Base-by-base conservation (phyloP, 2,888 invertebrate species). In the Drosophila nigricruria region DNA sequence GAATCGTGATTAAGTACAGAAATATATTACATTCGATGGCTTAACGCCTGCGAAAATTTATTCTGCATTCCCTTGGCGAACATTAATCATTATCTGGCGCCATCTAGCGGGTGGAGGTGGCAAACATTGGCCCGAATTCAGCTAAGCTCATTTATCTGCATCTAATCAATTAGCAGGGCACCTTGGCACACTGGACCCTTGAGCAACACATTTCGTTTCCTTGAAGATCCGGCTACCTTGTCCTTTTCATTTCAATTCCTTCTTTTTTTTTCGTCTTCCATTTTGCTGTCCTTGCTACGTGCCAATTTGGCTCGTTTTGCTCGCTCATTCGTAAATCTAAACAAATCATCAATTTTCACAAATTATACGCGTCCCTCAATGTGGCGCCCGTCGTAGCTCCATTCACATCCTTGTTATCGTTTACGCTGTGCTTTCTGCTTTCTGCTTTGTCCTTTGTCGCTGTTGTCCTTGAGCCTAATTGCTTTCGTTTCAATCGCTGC, bases 331-430 rank as follows among this genome's bases (percentile, higher is more conserved):
- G 89, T 89, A 86, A 88, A 82, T 88, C 90, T 81, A 89, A 89
- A 87, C 86, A 87, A 87, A 89, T 89, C 86, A 88, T 88, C 90
- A 89, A 89, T 87, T 87, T 87, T 87, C 86, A 86, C 90, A 89
- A 89, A 89, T 89, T 87, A 88, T 79, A 86, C 73, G 79, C 71
- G 79, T 61, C 60, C 77, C 58, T 64, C 60, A 38, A 67, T 42
- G 56, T 40, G 42, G 20, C 36, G 54, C 34, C 42, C 20, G 18
- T 18, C 36, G 27, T 8, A 4, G 10, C 25, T 45, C 20, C 54
- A 20, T n/a, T 32, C 23, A 50, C 36, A 23, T 10, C 36, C 18
- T n/a, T 10, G 14, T 12, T 23, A 25, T 59, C 52, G 20, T 32
- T 54, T 42, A 32, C 52, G 68, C 47, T 36, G 43, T 53, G 61